These are phyloP conservation scores for Hippocampus kuda DNA, from an alignment of 2,797 vertebrate genomes.

Conservation along the genomic window DNA sequence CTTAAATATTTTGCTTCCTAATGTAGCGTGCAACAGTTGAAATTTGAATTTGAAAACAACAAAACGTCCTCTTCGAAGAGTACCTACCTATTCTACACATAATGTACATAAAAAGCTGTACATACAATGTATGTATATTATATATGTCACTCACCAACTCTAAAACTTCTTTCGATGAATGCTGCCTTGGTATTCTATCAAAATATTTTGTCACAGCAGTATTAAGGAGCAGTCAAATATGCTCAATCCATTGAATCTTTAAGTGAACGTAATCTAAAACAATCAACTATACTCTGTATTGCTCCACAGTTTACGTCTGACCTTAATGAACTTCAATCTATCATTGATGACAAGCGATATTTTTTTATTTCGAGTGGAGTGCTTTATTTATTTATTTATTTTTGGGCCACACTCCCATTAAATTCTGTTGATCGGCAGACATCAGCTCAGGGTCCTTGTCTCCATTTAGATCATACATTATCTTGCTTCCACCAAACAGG, in stretches of 20 bases:
- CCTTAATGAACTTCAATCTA: conserved; percentile 56
- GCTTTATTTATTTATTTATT: conserved; percentile 16
- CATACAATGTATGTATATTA: background rate
- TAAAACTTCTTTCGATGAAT: conserved; percentile 25
- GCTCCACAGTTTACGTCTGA: conserved; percentile 68
- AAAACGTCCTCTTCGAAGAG: conserved; percentile 15
- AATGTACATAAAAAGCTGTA: conserved; percentile 1
- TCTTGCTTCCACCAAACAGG: conserved; percentile 72
- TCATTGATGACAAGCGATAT: conserved; percentile 29
- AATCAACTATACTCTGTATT: conserved; percentile 37
- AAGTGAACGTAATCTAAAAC: conserved; percentile 9
- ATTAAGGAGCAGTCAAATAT: background rate
- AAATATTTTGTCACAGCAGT: conserved; percentile 23
- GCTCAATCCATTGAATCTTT: conserved; percentile 6
- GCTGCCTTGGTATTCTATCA: conserved; percentile 63
- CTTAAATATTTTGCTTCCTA: conserved; percentile 11
- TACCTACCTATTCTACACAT: conserved; percentile 4
- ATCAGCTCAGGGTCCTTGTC: conserved; percentile 56
- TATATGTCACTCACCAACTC: background rate
- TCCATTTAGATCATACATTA: conserved; percentile 66
- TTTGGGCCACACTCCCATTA: conserved; percentile 55
- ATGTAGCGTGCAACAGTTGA: conserved; percentile 3
- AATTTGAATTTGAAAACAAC: background rate
- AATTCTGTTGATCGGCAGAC: conserved; percentile 49
- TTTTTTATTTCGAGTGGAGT: conserved; percentile 20